These are phyloP conservation scores for Apodemia duryi DNA, from an alignment of 2,888 invertebrate species.

Conservation along the genomic window DNA sequence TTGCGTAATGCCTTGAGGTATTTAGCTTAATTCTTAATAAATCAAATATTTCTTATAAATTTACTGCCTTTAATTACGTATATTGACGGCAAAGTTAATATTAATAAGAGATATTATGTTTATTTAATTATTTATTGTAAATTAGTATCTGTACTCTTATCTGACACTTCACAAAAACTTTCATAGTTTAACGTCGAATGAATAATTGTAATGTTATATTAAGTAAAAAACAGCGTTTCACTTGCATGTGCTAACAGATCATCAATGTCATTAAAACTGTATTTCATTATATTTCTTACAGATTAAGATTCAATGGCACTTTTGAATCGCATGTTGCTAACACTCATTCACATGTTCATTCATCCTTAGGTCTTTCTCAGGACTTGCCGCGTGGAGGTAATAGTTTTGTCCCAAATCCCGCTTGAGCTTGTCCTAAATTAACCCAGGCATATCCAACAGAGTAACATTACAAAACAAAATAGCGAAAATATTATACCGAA, in stretches of 20 bases:
- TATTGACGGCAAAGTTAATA: too few relatives aligned
- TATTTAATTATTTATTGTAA: too few relatives aligned
- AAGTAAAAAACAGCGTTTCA: slow-evolving; percentile 19
- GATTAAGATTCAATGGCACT: slow-evolving; percentile 40
- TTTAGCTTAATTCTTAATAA: too few relatives aligned
- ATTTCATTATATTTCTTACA: slow-evolving; percentile 16
- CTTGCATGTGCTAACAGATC: slow-evolving; percentile 9
- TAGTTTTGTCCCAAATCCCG: slow-evolving; percentile 62
- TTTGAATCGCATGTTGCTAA: slow-evolving; percentile 66
- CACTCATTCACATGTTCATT: slow-evolving; percentile 66
- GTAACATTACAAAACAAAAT: slow-evolving; percentile 35
- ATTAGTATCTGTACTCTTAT: too few relatives aligned
- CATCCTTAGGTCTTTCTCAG: slow-evolving; percentile 79
- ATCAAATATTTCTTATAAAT: too few relatives aligned
- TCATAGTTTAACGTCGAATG: neutral
- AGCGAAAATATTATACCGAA: neutral
- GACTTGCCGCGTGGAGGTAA: slow-evolving; percentile 74
- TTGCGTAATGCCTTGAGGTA: too few relatives aligned
- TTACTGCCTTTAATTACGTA: too few relatives aligned
- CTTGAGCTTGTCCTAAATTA: slow-evolving; percentile 68
- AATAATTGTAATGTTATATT: slow-evolving; percentile 27
- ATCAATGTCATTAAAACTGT: slow-evolving; percentile 1
- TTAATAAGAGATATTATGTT: too few relatives aligned
- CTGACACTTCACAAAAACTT: too few relatives aligned
- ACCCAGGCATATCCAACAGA: slow-evolving; percentile 61